phyloP scores from a whole-genome alignment of 2,797 vertebrate species.

The Myiotriccus ornatus region DNA sequence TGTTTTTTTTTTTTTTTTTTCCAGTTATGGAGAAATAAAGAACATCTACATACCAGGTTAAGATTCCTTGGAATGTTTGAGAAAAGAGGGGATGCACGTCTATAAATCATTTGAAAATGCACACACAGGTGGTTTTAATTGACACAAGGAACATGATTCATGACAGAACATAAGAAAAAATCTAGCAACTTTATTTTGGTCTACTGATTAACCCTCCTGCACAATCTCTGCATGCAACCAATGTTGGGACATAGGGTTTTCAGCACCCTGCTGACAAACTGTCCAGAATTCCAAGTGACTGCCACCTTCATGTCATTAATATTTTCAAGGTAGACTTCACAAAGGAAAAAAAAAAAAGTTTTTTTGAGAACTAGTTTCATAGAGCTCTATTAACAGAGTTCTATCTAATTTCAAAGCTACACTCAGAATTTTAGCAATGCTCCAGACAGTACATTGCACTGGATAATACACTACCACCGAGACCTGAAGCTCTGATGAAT shows the following conservation, averaged over 20 bases:
- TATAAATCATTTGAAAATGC: constrained; percentile 50
- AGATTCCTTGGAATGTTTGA: constrained; percentile 39
- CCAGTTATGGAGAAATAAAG: neutral
- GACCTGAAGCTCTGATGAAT: neutral
- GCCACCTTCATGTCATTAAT: neutral
- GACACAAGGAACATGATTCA: constrained; percentile 41
- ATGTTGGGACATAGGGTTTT: neutral
- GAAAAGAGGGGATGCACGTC: constrained; percentile 8
- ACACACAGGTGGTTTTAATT: constrained; percentile 64
- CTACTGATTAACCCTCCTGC: constrained; percentile 6
- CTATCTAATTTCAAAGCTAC: neutral
- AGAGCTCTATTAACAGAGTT: neutral
- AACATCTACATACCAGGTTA: constrained; percentile 38
- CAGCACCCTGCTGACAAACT: neutral
- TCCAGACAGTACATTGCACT: neutral
- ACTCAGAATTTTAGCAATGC: neutral
- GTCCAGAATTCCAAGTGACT: neutral
- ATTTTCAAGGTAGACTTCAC: neutral
- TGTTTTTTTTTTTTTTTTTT: neutral
- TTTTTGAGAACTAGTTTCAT: neutral
- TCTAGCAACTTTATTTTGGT: constrained; percentile 12
- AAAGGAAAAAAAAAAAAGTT: neutral
- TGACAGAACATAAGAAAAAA: neutral
- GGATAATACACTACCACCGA: neutral
- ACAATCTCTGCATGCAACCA: neutral